These are phyloP conservation scores for Nothoprocta perdicaria DNA, from an alignment of 2,113 vertebrate species.

Conservation along the genomic window DNA sequence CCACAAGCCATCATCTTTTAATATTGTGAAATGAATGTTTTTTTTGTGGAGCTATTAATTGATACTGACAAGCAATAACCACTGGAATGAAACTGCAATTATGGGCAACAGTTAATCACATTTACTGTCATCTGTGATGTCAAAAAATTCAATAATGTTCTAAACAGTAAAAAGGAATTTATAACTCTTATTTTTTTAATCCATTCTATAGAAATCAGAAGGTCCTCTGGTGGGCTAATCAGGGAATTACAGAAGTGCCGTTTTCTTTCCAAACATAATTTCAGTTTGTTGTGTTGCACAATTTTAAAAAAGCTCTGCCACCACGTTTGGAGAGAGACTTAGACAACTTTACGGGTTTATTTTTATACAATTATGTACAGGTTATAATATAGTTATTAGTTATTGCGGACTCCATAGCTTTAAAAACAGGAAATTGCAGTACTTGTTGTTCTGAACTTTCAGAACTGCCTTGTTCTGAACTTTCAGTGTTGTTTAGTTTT, in stretches of 20 bases:
- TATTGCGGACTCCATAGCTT: background rate
- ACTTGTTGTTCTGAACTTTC: background rate
- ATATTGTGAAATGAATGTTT: constrained; percentile 79
- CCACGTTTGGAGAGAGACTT: background rate
- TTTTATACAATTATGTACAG: background rate
- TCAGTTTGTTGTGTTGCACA: background rate
- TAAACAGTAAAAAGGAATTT: constrained; percentile 65
- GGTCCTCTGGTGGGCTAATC: constrained; percentile 17
- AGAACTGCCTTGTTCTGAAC: accelerated
- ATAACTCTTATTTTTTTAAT: constrained; percentile 31
- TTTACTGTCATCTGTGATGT: constrained; percentile 80
- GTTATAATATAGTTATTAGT: background rate
- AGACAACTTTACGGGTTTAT: background rate
- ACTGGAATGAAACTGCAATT: constrained; percentile 86
- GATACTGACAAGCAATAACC: constrained; percentile 84
- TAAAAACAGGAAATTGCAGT: constrained; percentile 17
- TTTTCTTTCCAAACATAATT: constrained; percentile 1
- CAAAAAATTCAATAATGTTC: constrained; percentile 72
- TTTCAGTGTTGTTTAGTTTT: background rate
- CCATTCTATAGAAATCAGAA: constrained; percentile 47
- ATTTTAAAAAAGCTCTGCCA: background rate
- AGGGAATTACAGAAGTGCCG: background rate
- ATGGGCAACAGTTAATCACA: constrained; percentile 85
- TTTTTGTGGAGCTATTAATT: constrained; percentile 82
- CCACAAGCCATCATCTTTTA: constrained; percentile 76